These are phyloP conservation scores for Pachycephala philippinensis DNA, from an alignment of 2,113 vertebrate species.

Conservation along the genomic window DNA sequence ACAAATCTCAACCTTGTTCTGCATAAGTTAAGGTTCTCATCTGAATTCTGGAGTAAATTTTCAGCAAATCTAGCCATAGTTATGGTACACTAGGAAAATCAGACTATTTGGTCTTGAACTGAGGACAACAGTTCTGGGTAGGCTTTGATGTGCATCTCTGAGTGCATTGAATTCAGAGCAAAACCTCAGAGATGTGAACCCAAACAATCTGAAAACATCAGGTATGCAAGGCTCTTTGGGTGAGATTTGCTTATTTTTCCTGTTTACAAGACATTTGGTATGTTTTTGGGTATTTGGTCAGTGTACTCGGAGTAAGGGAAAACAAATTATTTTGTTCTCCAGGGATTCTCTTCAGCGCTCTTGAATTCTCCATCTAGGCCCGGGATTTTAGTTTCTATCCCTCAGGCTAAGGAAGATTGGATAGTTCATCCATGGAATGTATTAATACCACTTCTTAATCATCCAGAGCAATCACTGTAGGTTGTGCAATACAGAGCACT, in stretches of 20 bases:
- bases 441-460: constrained; percentile 53
- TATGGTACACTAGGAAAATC: neutral
- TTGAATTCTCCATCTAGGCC: neutral
- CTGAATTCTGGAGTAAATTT: neutral
- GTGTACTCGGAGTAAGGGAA: neutral
- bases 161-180: neutral
- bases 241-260: neutral
- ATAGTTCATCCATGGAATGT: constrained; percentile 30
- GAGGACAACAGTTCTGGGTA: neutral
- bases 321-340: neutral
- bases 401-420: constrained; percentile 56
- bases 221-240: neutral
- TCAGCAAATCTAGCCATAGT: neutral
- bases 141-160: neutral
- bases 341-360: neutral
- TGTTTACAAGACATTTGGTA: neutral
- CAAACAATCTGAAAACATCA: neutral
- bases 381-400: constrained; percentile 49
- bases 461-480: constrained; percentile 13
- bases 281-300: neutral
- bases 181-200: neutral
- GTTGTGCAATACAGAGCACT: constrained; percentile 44
- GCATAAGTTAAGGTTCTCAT: neutral
- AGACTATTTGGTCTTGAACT: neutral
- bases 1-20: neutral